phyloP scores from a whole-genome alignment of 2,888 invertebrate genomes.

The Lycaena phlaeas region DNA sequence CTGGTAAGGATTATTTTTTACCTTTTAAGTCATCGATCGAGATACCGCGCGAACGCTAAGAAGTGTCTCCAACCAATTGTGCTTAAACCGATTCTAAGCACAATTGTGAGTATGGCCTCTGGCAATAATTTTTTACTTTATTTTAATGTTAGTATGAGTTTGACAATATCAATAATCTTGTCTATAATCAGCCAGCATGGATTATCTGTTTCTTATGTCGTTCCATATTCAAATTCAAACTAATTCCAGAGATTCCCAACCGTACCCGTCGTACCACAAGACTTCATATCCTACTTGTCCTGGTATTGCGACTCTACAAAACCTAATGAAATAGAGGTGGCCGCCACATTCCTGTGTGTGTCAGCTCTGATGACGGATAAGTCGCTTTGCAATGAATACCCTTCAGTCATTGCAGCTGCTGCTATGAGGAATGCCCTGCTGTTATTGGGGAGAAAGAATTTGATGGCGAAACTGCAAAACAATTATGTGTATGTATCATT shows the following conservation, averaged over 20 bases:
- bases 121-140: neutral
- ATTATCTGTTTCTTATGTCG: too few species aligned
- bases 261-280: slow-evolving; percentile 45
- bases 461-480: slow-evolving; percentile 25
- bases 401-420: slow-evolving; percentile 45
- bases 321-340: slow-evolving; percentile 38
- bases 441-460: slow-evolving; percentile 30
- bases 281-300: slow-evolving; percentile 43
- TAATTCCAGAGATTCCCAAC: slow-evolving; percentile 39
- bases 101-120: too few species aligned
- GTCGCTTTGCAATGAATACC: slow-evolving; percentile 32
- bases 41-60: neutral
- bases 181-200: too few species aligned
- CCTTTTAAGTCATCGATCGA: neutral
- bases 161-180: too few species aligned
- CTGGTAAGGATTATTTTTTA: slow-evolving; percentile 32
- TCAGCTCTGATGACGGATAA: slow-evolving; percentile 22
- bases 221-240: neutral
- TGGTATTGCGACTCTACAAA: slow-evolving; percentile 38
- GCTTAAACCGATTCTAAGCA: neutral
- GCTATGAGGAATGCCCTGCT: slow-evolving; percentile 40
- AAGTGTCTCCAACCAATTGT: neutral
- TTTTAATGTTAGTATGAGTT: too few species aligned
- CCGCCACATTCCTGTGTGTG: slow-evolving; percentile 42
- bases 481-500: slow-evolving; percentile 36